Base-by-base conservation (phyloP, 1,140 invertebrate genomes). In the Bombus superbus region DNA sequence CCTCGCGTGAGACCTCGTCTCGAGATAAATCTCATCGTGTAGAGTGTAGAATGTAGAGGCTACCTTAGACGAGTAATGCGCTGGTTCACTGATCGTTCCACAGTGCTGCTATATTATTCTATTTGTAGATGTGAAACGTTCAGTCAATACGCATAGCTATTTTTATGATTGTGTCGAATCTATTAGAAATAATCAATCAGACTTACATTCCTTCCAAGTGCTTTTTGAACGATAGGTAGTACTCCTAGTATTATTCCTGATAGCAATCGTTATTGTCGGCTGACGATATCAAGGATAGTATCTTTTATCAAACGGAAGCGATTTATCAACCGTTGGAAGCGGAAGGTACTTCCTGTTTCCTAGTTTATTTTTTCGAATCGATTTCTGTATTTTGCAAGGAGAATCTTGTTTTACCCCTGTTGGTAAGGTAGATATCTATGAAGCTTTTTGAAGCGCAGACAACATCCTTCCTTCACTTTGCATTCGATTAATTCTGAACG, bases 361-460 rank as follows among this genome's bases (percentile, higher is more conserved):
- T 18, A n/a, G n/a, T 15, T 62, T 18, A 11, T 69, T 11, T n/a
- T 22, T 15, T 25, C 3, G 11, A 13, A 53, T 53, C 47, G 9
- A 15, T 13, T 15, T 68, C 13, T 68, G 3, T 69, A 35, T 9
- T 42, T 73, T 15, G 28, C 3, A 10, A 35, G 6, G 32, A 42
- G 11, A 6, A 42, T 28, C 38, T 40, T 59, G 68, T 40, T 44
- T 82, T 83, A 42, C 64, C 75, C n/a, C 78, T 15, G 88, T 85
- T 79, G 89, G 53, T 89, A 90, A 90, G 25, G 74, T 68, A 90
- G 89, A 18, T 78, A 11, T 38, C 68, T 72, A 9, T 22, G 10
- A 35, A 40, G 62, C 2, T 74, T 10, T 25, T 28, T 44, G 2
- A 25, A 77, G 1, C 0, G 5, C 6, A 10, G 22, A 15, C 47